Percentiles rank a stretch among this genome's conserved stretches.
Evolutionary conservation across 2,797 vertebrate species (phyloP).

Genomic region (Falco berigora): DNA sequence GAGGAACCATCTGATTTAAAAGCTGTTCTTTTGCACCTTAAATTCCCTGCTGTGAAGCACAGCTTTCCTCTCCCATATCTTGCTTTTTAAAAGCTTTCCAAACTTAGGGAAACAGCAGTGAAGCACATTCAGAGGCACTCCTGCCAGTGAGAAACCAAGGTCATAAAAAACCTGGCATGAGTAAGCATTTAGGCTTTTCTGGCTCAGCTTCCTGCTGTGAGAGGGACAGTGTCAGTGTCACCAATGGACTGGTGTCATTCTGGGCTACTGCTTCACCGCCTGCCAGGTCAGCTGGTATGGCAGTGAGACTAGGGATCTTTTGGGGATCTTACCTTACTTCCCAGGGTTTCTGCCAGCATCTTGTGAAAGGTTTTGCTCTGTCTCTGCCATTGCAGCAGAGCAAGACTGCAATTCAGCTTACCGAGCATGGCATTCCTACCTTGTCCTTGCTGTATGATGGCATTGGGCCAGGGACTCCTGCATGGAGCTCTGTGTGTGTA

Average conservation of each 20-base stretch:
- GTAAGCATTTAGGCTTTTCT: not conserved
- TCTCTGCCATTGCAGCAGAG: not conserved
- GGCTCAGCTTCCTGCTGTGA: not conserved
- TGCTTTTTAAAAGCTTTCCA: not conserved
- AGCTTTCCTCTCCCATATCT: not conserved
- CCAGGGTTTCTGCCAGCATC: not conserved
- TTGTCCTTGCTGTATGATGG: not conserved
- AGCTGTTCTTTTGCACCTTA: not conserved
- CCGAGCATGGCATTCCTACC: accelerated
- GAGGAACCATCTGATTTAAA: not conserved
- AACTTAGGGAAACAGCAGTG: not conserved
- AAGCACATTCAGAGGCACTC: not conserved
- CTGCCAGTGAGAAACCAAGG: not conserved
- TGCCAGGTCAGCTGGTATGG: not conserved
- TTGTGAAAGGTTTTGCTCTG: not conserved
- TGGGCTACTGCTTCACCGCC: not conserved
- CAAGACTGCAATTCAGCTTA: not conserved
- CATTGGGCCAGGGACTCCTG: not conserved
- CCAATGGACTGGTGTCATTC: not conserved
- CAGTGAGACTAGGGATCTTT: not conserved
- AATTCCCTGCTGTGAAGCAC: not conserved
- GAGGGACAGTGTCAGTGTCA: not conserved
- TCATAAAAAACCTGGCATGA: not conserved
- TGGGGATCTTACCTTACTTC: not conserved
- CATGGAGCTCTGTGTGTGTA: not conserved